phyloP scores from a whole-genome alignment of 30 jellyfish, hydroid and myxozoan genomes.

The Rhopilema esculentum region DNA sequence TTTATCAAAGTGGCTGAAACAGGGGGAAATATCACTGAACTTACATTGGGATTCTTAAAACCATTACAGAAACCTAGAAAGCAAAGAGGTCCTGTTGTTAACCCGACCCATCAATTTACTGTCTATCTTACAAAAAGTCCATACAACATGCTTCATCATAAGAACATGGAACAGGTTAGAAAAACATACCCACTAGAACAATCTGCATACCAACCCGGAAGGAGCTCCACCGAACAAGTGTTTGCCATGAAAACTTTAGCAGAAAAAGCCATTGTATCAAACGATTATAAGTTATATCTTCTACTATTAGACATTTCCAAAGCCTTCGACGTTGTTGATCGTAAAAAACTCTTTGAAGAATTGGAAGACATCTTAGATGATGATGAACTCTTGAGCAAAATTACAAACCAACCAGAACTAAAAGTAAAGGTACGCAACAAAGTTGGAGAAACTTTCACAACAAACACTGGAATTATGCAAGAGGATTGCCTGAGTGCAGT shows the following conservation, averaged over 20 bases:
- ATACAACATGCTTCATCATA: neutral
- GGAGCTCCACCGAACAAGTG: slow-evolving; percentile 1
- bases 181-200: neutral
- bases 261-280: neutral
- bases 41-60: neutral
- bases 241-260: slow-evolving; percentile 3
- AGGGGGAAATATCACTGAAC: neutral
- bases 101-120: neutral
- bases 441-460: slow-evolving; percentile 11
- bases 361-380: neutral
- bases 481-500: slow-evolving; percentile 30
- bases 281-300: neutral
- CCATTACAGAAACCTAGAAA: slow-evolving; percentile 1
- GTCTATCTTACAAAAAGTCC: neutral
- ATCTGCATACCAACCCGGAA: slow-evolving; percentile 1
- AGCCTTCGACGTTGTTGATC: slow-evolving; percentile 3
- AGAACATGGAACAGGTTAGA: slow-evolving; percentile 7
- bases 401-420: slow-evolving; percentile 1
- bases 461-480: slow-evolving; percentile 24
- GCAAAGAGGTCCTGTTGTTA: neutral
- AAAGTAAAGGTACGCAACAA: neutral
- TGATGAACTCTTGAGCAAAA: neutral
- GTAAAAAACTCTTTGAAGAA: neutral
- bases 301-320: slow-evolving; percentile 15
- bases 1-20: neutral